Percentiles rank a stretch among this genome's conserved stretches.
These are phyloP conservation scores for Bimastos eiseni DNA, from an alignment of 2,888 invertebrate genomes.

Conservation along the genomic window DNA sequence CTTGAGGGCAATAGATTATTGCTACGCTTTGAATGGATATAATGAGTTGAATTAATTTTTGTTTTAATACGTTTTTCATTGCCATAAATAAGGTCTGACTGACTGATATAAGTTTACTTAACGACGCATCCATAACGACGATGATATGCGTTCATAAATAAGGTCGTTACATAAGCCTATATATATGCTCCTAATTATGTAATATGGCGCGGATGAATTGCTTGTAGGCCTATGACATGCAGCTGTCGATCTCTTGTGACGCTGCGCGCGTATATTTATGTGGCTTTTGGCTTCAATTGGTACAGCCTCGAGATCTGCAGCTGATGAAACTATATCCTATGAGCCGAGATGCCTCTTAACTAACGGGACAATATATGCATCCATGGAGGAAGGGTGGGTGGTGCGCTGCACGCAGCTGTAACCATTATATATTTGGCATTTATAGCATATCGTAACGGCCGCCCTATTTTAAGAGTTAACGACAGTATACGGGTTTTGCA, in stretches of 20 bases:
- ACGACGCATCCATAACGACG: no score
- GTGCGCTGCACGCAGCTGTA: not conserved
- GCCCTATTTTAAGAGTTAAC: not conserved
- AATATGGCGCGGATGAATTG: not conserved
- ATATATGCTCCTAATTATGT: not conserved
- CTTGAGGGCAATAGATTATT: no score
- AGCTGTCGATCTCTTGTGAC: no score
- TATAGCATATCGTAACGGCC: not conserved
- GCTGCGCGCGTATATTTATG: no score
- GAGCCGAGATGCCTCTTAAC: not conserved
- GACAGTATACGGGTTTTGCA: not conserved
- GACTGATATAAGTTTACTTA: no score
- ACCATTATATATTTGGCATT: constrained; percentile 5
- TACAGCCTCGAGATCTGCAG: not conserved
- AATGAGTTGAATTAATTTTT: not conserved
- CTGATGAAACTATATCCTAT: not conserved
- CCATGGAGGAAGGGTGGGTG: not conserved
- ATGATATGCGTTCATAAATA: no score
- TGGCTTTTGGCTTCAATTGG: not conserved
- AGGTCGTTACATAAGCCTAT: no score
- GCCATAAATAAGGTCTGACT: no score
- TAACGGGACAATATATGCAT: not conserved
- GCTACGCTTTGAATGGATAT: no score
- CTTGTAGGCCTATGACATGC: no score
- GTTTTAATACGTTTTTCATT: not conserved